A percentile compares a stretch with the other conserved stretches of the same genome.
These are phyloP conservation scores for Oedothorax gibbosus DNA, from an alignment of 1,140 invertebrate genomes.

Conservation along the genomic window DNA sequence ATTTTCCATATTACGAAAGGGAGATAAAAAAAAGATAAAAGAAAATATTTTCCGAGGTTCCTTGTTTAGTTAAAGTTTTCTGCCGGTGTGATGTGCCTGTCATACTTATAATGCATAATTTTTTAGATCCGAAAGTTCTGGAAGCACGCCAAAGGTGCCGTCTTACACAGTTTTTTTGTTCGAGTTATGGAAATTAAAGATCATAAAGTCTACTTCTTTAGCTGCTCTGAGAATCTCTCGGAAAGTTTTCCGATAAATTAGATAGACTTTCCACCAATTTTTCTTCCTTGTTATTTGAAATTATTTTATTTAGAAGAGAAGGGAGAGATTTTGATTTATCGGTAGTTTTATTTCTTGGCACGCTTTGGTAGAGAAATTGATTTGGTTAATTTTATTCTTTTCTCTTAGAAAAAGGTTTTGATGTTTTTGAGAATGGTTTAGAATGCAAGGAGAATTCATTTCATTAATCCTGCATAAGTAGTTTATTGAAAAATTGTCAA, in stretches of 20 bases:
- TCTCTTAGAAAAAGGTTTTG: too few species aligned
- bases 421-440: too few species aligned
- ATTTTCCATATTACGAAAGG: too few species aligned
- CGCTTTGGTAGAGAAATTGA: background rate
- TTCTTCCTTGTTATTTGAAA: background rate
- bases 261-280: background rate
- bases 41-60: background rate
- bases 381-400: too few species aligned
- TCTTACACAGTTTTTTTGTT: background rate
- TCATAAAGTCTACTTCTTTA: background rate
- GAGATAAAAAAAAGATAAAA: background rate
- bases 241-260: conserved; percentile 3
- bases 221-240: background rate
- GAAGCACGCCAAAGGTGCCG: background rate
- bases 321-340: background rate
- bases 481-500: too few species aligned
- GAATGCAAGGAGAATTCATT: too few species aligned
- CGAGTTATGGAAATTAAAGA: background rate
- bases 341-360: background rate
- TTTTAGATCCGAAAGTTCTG: background rate
- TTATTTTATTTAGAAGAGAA: background rate
- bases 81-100: background rate
- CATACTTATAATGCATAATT: background rate
- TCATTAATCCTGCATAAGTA: too few species aligned
- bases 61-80: background rate